These are phyloP conservation scores for Tricholaema leucomelas DNA, from an alignment of 2,113 vertebrate species.

Conservation along the genomic window DNA sequence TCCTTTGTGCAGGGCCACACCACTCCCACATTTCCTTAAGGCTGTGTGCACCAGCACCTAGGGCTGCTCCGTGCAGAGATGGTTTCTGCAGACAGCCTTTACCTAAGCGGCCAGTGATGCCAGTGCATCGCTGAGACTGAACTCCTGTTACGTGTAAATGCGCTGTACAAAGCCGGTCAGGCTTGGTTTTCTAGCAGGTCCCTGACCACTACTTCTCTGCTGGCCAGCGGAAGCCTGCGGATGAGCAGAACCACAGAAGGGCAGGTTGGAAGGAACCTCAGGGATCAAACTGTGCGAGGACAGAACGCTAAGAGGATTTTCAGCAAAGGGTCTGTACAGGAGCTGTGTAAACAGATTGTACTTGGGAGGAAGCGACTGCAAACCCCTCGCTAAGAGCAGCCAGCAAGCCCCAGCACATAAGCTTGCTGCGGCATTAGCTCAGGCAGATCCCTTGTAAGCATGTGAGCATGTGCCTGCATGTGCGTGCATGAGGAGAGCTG, in stretches of 20 bases:
- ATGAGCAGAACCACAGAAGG: neutral
- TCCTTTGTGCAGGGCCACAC: neutral
- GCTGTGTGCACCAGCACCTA: neutral
- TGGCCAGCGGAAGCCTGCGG: neutral
- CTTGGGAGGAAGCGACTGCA: neutral
- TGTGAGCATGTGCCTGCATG: neutral
- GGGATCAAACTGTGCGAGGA: neutral
- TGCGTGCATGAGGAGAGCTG: neutral
- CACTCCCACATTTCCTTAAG: neutral
- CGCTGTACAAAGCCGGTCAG: neutral
- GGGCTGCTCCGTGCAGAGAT: neutral
- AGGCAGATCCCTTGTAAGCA: neutral
- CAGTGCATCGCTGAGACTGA: neutral
- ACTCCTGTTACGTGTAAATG: neutral
- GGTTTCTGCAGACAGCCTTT: neutral
- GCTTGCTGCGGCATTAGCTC: neutral
- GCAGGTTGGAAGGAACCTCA: neutral
- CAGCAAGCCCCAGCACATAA: neutral
- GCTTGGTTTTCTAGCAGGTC: neutral
- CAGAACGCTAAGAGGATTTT: neutral
- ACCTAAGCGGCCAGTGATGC: neutral
- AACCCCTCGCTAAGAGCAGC: neutral
- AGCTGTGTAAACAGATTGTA: neutral
- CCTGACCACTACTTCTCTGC: neutral
- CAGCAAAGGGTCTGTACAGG: neutral